Evolutionary conservation across 2,888 invertebrate genomes (phyloP), one percentile per base, ranked within the genome.

Genomic region (Catotricha subobsoleta): DNA sequence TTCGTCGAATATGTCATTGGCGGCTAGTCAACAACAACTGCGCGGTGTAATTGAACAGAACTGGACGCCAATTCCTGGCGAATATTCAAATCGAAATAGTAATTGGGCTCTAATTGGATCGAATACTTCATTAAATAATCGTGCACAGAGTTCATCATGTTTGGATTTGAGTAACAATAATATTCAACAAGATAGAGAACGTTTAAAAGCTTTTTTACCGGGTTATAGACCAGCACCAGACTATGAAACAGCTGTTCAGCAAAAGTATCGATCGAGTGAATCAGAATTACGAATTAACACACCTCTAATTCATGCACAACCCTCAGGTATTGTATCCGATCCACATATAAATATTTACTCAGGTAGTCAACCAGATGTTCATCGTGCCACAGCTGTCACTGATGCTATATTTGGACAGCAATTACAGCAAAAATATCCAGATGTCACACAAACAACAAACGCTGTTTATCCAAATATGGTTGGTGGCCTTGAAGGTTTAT

Each of bases 191-290:
- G 56, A 34, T 16, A 23, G 23, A 2, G 62, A 74, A 46, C 68
- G 67, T 52, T 62, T 66, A 49, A 76, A 83, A 52, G 78, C 80
- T 13, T 67, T 86, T 47, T 59, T 86, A n/a, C 86, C 87, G 0
- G 76, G 79, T 0, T 87, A 87, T 58, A 72, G 92, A 3, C 84
- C 84, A 1, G 88, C 91, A 2, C 94, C 95, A 0, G 92, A 92
- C 64, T 95, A 95, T 60, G 91, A 92, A 56, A 87, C 88, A 0
- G 91, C 92, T 12, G 71, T 94, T 45, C 83, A 84, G 56, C 80
- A 84, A 52, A 87, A 87, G 57, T 81, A 82, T 60, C 68, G 74
- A 37, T 71, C 67, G 21, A 67, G 67, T n/a, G 62, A 67, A n/a
- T 62, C 62, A 42, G 66, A 67, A 48, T 53, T 60, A 44, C 50